phyloP scores from a whole-genome alignment of 1,140 invertebrate genomes.

The Antheraea mylitta region DNA sequence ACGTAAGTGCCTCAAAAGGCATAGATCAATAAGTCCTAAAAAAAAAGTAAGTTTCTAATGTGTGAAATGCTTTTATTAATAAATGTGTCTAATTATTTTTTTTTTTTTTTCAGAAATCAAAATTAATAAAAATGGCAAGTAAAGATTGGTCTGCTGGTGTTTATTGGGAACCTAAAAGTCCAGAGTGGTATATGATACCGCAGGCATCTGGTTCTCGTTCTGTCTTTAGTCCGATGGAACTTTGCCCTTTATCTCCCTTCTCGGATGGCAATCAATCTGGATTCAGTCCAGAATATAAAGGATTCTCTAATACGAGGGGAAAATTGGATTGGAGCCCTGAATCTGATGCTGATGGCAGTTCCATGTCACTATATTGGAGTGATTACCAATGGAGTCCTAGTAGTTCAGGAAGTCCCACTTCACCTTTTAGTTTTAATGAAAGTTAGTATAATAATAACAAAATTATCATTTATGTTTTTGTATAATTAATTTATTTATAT shows the following conservation, averaged over 20 bases:
- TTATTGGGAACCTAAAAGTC: slow-evolving; percentile 66
- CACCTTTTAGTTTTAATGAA: slow-evolving; percentile 57
- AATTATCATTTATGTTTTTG: not conserved
- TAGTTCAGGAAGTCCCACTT: slow-evolving; percentile 54
- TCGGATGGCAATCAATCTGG: slow-evolving; percentile 60
- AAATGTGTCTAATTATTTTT: slow-evolving; percentile 1
- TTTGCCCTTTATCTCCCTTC: slow-evolving; percentile 45
- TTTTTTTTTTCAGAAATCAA: slow-evolving; percentile 50
- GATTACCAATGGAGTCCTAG: slow-evolving; percentile 67
- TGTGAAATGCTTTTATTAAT: not conserved
- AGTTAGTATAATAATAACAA: slow-evolving; percentile 31
- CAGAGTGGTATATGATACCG: slow-evolving; percentile 47
- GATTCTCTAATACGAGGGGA: slow-evolving; percentile 38
- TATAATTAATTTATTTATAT: not conserved
- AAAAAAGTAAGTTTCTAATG: slow-evolving; percentile 47
- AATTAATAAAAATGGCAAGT: slow-evolving; percentile 61
- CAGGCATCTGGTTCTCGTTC: slow-evolving; percentile 29
- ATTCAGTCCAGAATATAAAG: slow-evolving; percentile 60
- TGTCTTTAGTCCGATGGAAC: slow-evolving; percentile 46
- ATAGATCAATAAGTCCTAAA: slow-evolving; percentile 48
- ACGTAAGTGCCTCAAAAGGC: slow-evolving; percentile 45
- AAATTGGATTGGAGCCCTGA: slow-evolving; percentile 68
- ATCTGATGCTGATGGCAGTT: slow-evolving; percentile 56
- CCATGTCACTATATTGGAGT: slow-evolving; percentile 54
- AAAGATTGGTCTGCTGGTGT: slow-evolving; percentile 68